These are phyloP conservation scores for Scomber scombrus DNA, from an alignment of 2,113 vertebrate genomes.

Conservation along the genomic window DNA sequence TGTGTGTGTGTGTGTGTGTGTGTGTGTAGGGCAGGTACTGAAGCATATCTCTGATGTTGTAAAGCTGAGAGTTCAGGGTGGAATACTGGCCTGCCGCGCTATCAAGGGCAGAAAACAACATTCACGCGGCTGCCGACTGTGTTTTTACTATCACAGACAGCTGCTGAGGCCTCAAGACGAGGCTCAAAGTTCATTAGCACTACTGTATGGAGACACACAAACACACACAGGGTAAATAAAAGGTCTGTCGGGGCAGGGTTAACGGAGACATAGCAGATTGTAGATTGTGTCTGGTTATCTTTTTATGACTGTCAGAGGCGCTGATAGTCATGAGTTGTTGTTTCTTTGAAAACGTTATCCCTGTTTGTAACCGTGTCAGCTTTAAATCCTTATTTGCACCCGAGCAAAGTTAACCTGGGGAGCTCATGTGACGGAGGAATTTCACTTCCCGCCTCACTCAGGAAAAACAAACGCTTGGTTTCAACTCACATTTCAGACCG, in stretches of 20 bases:
- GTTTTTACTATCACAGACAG: constrained; percentile 56
- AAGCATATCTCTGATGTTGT: constrained; percentile 12
- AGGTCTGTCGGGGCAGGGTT: constrained; percentile 8
- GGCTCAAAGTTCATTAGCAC: constrained; percentile 79
- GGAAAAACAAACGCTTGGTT: background rate
- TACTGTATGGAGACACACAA: constrained; percentile 49
- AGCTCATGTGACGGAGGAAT: constrained; percentile 18
- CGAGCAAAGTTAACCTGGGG: constrained; percentile 31
- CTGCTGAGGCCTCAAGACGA: constrained; percentile 45
- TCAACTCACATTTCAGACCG: background rate
- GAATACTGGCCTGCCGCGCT: constrained; percentile 4
- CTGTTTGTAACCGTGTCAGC: constrained; percentile 2
- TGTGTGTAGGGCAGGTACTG: constrained; percentile 16
- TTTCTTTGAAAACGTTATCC: constrained; percentile 47
- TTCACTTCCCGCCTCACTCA: background rate
- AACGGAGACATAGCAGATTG: constrained; percentile 1
- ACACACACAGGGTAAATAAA: constrained; percentile 42
- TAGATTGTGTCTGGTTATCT: constrained; percentile 43
- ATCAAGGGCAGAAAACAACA: constrained; percentile 54
- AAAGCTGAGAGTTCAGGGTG: constrained; percentile 42
- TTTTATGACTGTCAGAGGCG: constrained; percentile 39
- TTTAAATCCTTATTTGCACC: constrained; percentile 34
- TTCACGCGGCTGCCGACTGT: constrained; percentile 25
- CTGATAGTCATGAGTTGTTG: constrained; percentile 53
- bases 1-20: background rate